Conservation (phyloP, 2,113 vertebrate genomes). For the Ceyx margarethae region DNA sequence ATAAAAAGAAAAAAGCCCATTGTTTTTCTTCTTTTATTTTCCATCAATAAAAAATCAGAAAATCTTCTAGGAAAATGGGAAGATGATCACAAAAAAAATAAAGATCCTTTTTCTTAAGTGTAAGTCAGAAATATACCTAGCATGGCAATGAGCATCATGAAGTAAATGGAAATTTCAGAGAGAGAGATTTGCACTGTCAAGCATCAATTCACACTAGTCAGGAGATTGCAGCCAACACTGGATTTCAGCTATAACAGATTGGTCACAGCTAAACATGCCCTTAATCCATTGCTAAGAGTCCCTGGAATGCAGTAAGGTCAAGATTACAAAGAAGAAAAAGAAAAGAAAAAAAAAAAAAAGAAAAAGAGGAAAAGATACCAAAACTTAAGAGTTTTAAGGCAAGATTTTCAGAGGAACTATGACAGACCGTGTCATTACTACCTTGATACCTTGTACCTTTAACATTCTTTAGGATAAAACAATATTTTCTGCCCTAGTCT, state of each 20-base stretch:
- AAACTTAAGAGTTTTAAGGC: neutral
- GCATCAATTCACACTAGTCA: neutral
- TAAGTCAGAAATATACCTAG: no score
- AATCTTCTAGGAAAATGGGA: no score
- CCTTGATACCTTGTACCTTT: neutral
- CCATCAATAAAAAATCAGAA: no score
- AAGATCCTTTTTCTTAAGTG: no score
- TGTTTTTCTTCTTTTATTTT: no score
- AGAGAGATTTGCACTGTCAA: neutral
- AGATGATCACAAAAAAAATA: no score
- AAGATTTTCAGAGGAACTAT: neutral
- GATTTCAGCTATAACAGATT: neutral
- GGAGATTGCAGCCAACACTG: neutral
- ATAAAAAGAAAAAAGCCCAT: no score
- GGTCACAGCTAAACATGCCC: neutral
- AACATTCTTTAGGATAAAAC: neutral
- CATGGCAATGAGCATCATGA: no score
- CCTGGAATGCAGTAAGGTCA: slow-evolving; percentile 1
- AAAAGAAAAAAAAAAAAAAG: rapidly evolving
- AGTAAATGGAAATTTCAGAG: neutral
- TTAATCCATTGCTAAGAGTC: slow-evolving; percentile 32
- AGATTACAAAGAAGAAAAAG: neutral
- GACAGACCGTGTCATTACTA: neutral
- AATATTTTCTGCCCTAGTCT: neutral
- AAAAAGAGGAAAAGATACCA: rapidly evolving